Conservation (phyloP, 2,113 vertebrate species). For the Rafetus swinhoei region DNA sequence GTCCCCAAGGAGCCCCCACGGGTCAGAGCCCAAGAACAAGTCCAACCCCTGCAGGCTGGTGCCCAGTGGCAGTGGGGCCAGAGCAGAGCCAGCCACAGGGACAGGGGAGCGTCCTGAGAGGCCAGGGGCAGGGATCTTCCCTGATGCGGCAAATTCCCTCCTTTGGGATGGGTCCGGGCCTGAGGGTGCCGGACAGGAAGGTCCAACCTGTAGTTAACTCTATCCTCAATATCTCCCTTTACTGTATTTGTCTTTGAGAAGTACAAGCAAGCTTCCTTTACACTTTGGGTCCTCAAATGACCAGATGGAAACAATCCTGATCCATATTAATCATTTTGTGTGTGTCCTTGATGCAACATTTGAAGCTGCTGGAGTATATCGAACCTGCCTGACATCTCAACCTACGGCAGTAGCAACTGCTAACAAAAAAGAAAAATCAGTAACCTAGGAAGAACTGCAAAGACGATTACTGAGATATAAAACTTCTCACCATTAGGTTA, state of each 20-base stretch:
- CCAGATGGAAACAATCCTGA: not conserved
- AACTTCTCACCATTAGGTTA: not conserved
- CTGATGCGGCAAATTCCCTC: too few species aligned
- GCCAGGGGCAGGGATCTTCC: too few species aligned
- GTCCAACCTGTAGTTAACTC: not conserved
- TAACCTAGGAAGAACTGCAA: not conserved
- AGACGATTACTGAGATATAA: not conserved
- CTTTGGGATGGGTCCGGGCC: too few species aligned
- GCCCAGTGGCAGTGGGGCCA: too few species aligned
- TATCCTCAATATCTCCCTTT: not conserved
- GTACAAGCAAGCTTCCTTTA: not conserved
- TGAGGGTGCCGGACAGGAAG: too few species aligned
- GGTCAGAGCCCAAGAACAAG: too few species aligned
- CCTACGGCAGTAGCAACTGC: fast-evolving
- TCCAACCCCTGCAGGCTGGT: too few species aligned
- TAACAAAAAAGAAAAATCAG: not conserved
- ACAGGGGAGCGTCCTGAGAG: too few species aligned
- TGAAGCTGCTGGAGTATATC: not conserved
- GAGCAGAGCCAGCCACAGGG: too few species aligned
- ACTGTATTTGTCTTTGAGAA: not conserved
- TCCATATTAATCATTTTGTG: not conserved
- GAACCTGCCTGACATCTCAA: not conserved
- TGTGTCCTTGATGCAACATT: not conserved
- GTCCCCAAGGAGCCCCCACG: too few species aligned
- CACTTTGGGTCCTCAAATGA: not conserved